phyloP scores from a whole-genome alignment of 2,888 invertebrate genomes.

The Nebria salina region DNA sequence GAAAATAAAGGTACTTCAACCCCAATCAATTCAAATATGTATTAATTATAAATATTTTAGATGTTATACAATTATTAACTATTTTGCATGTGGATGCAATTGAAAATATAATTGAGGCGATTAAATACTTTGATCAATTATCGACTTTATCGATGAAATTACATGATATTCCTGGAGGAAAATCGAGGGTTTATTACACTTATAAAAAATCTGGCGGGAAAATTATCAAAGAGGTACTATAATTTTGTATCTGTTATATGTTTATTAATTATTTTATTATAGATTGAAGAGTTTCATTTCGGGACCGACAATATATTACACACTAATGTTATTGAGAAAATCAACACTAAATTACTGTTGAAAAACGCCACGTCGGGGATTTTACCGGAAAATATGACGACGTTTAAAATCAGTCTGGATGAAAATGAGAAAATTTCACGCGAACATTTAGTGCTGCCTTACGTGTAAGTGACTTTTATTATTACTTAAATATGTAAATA shows the following conservation, averaged over 20 bases:
- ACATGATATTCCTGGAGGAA: slow-evolving; percentile 59
- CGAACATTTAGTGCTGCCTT: slow-evolving; percentile 70
- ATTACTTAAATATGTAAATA: too few species aligned
- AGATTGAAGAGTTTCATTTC: slow-evolving; percentile 58
- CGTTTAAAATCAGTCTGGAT: slow-evolving; percentile 73
- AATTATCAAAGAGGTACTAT: slow-evolving; percentile 61
- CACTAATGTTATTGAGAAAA: slow-evolving; percentile 56
- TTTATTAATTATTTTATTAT: slow-evolving; percentile 55
- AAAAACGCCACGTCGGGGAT: slow-evolving; percentile 54
- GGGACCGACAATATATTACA: slow-evolving; percentile 56
- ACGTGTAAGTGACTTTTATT: slow-evolving; percentile 61
- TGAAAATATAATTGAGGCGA: slow-evolving; percentile 60
- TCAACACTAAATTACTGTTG: slow-evolving; percentile 56
- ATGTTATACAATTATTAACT: slow-evolving; percentile 54
- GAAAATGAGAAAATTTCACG: slow-evolving; percentile 71
- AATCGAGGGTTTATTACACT: slow-evolving; percentile 57
- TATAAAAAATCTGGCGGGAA: slow-evolving; percentile 67
- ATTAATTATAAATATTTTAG: slow-evolving; percentile 7
- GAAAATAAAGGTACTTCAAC: background rate
- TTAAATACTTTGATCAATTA: slow-evolving; percentile 64
- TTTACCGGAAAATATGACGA: slow-evolving; percentile 65
- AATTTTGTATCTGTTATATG: too few species aligned
- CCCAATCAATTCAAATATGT: background rate
- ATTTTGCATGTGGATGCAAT: slow-evolving; percentile 66
- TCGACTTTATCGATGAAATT: slow-evolving; percentile 57